phyloP scores from a whole-genome alignment of 2,797 vertebrate species.

The Eidolon dupreanum region DNA sequence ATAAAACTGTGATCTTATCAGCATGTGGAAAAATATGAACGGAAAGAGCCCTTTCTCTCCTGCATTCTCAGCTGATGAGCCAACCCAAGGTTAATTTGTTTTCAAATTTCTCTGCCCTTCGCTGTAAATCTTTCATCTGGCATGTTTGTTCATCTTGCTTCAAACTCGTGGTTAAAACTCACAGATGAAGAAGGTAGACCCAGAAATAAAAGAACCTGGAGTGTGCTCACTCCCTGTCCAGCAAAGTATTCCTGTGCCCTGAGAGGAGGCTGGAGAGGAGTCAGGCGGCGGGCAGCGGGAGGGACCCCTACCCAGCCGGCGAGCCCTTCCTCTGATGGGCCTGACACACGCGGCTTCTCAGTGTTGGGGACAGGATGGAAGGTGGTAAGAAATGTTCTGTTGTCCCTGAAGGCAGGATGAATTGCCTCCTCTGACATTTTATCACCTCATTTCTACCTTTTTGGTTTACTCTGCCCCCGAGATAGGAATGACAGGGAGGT shows the following conservation, averaged over 20 bases:
- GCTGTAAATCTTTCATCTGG: neutral
- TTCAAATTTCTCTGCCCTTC: neutral
- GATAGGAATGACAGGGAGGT: neutral
- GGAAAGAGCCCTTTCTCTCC: constrained; percentile 9
- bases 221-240: neutral
- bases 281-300: neutral
- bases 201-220: neutral
- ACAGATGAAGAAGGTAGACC: neutral
- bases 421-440: neutral
- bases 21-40: neutral
- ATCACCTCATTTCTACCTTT: neutral
- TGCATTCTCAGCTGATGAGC: neutral
- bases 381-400: neutral
- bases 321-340: neutral
- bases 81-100: neutral
- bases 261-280: neutral
- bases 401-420: neutral
- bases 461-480: neutral
- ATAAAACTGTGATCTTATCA: neutral
- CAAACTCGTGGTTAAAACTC: neutral
- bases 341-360: accelerated
- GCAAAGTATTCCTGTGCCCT: neutral
- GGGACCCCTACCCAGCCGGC: neutral
- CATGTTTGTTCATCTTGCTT: neutral
- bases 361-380: neutral